Percentiles rank a stretch among this genome's conserved stretches.
phyloP scores from a whole-genome alignment of 2,797 vertebrate species.

The Diplodus puntazzo region DNA sequence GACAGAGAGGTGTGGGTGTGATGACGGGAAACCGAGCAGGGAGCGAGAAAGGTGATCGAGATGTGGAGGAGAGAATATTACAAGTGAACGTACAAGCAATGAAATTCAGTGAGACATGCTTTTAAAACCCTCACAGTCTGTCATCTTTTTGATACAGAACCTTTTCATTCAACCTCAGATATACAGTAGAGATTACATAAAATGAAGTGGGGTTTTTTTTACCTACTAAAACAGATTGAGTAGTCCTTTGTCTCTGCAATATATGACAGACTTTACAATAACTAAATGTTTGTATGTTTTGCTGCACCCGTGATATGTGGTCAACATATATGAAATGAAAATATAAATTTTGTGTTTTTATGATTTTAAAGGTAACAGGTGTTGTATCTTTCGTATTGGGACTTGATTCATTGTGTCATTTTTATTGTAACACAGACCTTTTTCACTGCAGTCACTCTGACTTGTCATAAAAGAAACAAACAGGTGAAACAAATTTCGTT shows the following conservation, averaged over 20 bases:
- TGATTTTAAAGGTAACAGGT: too few species aligned
- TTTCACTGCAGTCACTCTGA: too few species aligned
- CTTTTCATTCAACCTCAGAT: neutral
- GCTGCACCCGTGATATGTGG: neutral
- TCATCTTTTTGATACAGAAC: neutral
- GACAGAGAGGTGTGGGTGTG: neutral
- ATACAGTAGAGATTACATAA: neutral
- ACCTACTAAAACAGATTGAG: neutral
- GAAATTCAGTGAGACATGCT: too few species aligned
- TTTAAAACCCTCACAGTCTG: too few species aligned
- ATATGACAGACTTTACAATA: neutral
- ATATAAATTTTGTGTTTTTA: neutral
- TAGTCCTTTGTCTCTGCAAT: neutral
- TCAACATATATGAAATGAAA: neutral
- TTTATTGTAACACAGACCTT: too few species aligned
- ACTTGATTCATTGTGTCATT: too few species aligned
- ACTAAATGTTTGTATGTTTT: neutral
- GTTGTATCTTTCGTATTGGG: too few species aligned
- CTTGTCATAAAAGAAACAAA: too few species aligned
- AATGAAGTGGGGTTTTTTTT: neutral
- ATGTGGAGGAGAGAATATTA: neutral
- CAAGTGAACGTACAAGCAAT: neutral
- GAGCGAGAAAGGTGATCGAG: neutral
- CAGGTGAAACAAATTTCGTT: too few species aligned
- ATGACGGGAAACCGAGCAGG: constrained; percentile 26